Evolutionary conservation across 2,888 invertebrate genomes (phyloP).

Genomic region (Noctua fimbriata): DNA sequence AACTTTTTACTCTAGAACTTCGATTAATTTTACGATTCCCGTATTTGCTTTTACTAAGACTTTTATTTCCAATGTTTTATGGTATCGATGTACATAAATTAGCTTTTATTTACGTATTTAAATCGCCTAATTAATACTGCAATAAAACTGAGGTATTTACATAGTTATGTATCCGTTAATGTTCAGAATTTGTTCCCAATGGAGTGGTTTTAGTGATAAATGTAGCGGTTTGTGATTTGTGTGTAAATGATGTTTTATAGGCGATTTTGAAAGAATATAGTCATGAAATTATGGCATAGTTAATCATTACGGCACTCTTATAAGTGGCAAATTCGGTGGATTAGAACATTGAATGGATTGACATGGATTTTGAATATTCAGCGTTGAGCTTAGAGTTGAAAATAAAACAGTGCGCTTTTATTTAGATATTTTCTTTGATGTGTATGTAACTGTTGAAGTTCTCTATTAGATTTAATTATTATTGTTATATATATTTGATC

Average conservation of each 20-base stretch:
- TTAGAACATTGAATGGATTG: too few relatives aligned
- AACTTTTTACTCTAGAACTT: constrained; percentile 43
- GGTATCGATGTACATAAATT: constrained; percentile 55
- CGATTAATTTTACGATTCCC: constrained; percentile 54
- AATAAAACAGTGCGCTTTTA: not conserved
- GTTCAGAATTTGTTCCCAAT: constrained; percentile 24
- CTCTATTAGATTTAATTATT: too few relatives aligned
- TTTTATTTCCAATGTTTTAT: constrained; percentile 59
- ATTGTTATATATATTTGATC: too few relatives aligned
- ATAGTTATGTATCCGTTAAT: constrained; percentile 31
- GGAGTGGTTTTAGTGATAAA: constrained; percentile 44
- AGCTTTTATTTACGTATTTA: constrained; percentile 59
- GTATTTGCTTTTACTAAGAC: constrained; percentile 53
- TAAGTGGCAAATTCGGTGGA: not conserved
- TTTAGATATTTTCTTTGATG: not conserved
- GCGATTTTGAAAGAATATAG: not conserved
- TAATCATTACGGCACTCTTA: not conserved
- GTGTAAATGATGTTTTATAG: constrained; percentile 13
- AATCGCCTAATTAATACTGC: constrained; percentile 60
- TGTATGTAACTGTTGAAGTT: too few relatives aligned
- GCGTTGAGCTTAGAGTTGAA: not conserved
- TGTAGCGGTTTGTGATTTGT: constrained; percentile 13
- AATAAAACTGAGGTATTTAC: constrained; percentile 51
- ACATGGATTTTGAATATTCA: not conserved
- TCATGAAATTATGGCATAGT: not conserved